Conservation (phyloP, 2,113 vertebrate genomes). For the Odocoileus virginianus region DNA sequence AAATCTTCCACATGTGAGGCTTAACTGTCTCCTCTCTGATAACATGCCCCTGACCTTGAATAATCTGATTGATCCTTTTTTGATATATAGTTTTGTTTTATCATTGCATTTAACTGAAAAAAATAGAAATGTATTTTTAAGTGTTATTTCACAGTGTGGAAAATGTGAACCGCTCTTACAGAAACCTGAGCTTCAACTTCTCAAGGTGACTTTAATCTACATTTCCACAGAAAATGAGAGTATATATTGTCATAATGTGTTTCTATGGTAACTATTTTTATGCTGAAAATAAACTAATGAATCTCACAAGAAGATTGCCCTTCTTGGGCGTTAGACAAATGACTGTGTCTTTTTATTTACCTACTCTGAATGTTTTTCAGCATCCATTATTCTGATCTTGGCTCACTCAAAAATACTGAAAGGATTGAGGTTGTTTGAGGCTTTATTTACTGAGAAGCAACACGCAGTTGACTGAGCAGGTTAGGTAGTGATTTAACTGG, state of each 20-base stretch:
- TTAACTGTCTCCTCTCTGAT: background rate
- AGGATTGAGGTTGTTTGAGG: background rate
- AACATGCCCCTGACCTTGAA: background rate
- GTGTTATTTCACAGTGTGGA: background rate
- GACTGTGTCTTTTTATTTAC: background rate
- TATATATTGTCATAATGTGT: slow-evolving; percentile 23
- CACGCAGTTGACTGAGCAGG: accelerated
- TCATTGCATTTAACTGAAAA: background rate
- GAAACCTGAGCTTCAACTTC: background rate
- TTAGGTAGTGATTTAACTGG: background rate
- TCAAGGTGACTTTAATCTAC: slow-evolving; percentile 37
- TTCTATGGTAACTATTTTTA: slow-evolving; percentile 45
- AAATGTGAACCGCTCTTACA: background rate
- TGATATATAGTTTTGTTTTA: background rate
- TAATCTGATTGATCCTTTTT: background rate
- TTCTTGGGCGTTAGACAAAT: slow-evolving; percentile 9
- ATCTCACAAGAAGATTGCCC: background rate
- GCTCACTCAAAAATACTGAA: background rate
- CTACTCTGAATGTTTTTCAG: background rate
- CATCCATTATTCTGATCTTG: background rate
- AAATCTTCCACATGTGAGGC: background rate
- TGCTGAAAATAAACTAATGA: slow-evolving; percentile 54
- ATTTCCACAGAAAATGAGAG: slow-evolving; percentile 21
- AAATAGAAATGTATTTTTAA: background rate
- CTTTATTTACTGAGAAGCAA: background rate